A percentile compares a stretch with the other conserved stretches of the same genome.
Evolutionary conservation across 2,113 vertebrate genomes (phyloP).

Genomic region (Dicerorhinus sumatrensis): DNA sequence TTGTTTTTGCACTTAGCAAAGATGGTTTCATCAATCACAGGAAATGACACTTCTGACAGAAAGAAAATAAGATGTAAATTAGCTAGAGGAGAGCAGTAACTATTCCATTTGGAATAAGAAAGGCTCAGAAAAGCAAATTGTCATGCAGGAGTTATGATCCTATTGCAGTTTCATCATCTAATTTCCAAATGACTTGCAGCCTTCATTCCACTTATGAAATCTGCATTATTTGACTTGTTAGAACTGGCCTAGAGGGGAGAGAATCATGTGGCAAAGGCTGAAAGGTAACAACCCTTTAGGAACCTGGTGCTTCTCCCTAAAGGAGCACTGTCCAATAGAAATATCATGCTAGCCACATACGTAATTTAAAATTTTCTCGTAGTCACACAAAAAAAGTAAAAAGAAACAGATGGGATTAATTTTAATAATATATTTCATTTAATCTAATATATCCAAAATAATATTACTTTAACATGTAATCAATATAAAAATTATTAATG

Average conservation of each 20-base stretch:
- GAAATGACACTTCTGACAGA: constrained; percentile 83
- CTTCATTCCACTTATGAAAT: constrained; percentile 76
- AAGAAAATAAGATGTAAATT: constrained; percentile 84
- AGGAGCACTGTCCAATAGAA: constrained; percentile 27
- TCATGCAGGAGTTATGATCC: constrained; percentile 63
- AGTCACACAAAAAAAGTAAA: background rate
- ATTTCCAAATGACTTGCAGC: constrained; percentile 79
- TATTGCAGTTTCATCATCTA: constrained; percentile 73
- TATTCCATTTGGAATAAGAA: constrained; percentile 70
- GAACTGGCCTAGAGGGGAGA: constrained; percentile 59
- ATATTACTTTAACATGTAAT: constrained; percentile 30
- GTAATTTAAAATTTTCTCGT: constrained; percentile 23
- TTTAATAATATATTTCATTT: constrained; percentile 47
- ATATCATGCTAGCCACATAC: background rate
- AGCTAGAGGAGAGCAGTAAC: constrained; percentile 69
- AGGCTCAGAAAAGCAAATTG: constrained; percentile 68
- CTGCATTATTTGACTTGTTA: constrained; percentile 73
- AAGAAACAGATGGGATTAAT: background rate
- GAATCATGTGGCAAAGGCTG: constrained; percentile 59
- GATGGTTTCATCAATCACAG: constrained; percentile 78
- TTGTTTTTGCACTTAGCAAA: constrained; percentile 83
- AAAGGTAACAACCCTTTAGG: constrained; percentile 23
- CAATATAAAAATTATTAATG: constrained; percentile 37
- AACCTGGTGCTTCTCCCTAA: background rate
- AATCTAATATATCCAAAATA: constrained; percentile 24